Conservation (phyloP, 2,888 invertebrate species). For the Cactoblastis cactorum region DNA sequence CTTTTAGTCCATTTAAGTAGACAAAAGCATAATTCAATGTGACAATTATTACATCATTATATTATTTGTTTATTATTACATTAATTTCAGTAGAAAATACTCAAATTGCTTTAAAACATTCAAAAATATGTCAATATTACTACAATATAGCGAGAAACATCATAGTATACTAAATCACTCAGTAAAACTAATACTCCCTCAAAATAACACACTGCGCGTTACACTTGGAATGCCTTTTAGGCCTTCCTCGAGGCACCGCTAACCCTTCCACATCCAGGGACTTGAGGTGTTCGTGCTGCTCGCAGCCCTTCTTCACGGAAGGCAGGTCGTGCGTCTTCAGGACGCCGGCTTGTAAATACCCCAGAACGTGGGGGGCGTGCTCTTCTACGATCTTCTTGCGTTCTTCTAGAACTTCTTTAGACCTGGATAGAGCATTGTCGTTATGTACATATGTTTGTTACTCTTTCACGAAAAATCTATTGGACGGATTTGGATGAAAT, state of each 20-base stretch:
- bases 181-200: constrained; percentile 36
- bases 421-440: constrained; percentile 42
- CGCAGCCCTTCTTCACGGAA: constrained; percentile 27
- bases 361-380: constrained; percentile 77
- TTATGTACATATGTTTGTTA: neutral
- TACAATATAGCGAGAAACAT: neutral
- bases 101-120: neutral
- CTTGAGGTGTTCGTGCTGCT: constrained; percentile 4
- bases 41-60: no score
- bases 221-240: constrained; percentile 43
- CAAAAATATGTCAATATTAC: neutral
- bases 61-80: no score
- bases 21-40: no score
- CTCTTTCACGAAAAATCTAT: no score
- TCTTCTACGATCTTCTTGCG: constrained; percentile 74
- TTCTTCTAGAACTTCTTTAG: constrained; percentile 74
- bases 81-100: neutral
- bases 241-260: constrained; percentile 18
- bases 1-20: no score
- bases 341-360: constrained; percentile 78
- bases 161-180: no score
- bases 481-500: no score
- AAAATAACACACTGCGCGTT: constrained; percentile 51
- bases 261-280: constrained; percentile 32
- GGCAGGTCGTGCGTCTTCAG: constrained; percentile 64